Base-by-base conservation (phyloP, 1,140 invertebrate species). In the Teleogryllus occipitalis region DNA sequence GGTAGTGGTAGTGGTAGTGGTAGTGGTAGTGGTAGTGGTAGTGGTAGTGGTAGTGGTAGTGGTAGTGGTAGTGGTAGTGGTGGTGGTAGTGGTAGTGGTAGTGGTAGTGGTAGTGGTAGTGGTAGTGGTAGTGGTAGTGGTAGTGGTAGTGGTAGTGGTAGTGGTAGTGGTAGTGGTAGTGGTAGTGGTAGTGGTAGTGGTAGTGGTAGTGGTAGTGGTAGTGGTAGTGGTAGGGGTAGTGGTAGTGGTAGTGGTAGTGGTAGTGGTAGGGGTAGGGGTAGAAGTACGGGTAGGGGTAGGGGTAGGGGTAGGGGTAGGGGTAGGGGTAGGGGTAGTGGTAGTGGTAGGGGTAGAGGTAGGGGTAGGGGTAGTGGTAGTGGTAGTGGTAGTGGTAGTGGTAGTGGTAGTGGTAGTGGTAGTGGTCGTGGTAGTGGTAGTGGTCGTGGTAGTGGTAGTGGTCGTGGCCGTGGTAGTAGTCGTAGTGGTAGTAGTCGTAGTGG, bases 331-430 rank as follows among this genome's bases (percentile, higher is more conserved):
- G n/a, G n/a, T n/a, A n/a, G n/a, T n/a, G n/a, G n/a, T n/a, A n/a
- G n/a, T n/a, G n/a, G n/a, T n/a, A n/a, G n/a, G n/a, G n/a, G n/a
- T n/a, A n/a, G n/a, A n/a, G n/a, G n/a, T n/a, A n/a, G n/a, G n/a
- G n/a, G n/a, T n/a, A n/a, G n/a, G n/a, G n/a, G n/a, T n/a, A n/a
- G 79, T 81, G 72, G 80, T 81, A 49, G 79, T 81, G 47, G 80
- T 80, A 39, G 39, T 14, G 47, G 54, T 80, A 65, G 80, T 76
- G n/a, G 65, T 81, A 65, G 79, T 46, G 46, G 80, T 79, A 74
- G 80, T 81, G 47, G 79, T 81, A 48, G 79, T 81, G 47, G 80
- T 75, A 74, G 65, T 81, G 47, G 80, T 80, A 21, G 80, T 76
- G 47, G 65, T 80, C 46, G 79, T 81, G 21, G 79, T 76, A 65